Evolutionary conservation across 2,797 vertebrate genomes (phyloP).

Genomic region (Peromyscus eremicus): DNA sequence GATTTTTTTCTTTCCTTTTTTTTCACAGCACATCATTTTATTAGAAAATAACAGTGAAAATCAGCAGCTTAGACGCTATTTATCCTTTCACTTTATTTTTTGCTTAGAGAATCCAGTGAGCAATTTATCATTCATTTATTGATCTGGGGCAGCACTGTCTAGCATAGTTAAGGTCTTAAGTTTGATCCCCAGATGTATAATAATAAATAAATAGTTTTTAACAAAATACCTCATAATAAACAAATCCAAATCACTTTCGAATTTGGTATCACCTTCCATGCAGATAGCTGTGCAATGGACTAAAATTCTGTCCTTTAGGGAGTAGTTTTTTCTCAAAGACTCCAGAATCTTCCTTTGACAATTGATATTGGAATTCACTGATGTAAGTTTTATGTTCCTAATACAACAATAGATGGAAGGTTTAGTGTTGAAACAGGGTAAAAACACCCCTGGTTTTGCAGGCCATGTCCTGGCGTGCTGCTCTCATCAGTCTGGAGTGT

Average conservation of each 20-base stretch:
- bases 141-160: too few species aligned
- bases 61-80: neutral
- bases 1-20: neutral
- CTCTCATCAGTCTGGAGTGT: accelerated
- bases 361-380: neutral
- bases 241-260: neutral
- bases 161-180: neutral
- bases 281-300: neutral
- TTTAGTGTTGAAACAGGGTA: neutral
- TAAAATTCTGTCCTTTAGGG: neutral
- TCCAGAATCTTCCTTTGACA: neutral
- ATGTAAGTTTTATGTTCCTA: neutral
- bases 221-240: neutral
- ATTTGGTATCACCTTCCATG: neutral
- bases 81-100: neutral
- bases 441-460: neutral
- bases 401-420: neutral
- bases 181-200: neutral
- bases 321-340: neutral
- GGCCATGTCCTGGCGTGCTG: neutral
- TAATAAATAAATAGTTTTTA: neutral
- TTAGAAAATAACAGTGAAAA: neutral
- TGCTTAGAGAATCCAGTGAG: neutral
- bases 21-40: neutral
- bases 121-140: neutral